Evolutionary conservation across 2,888 invertebrate genomes (phyloP).

Genomic region (Melieria crassipennis): DNA sequence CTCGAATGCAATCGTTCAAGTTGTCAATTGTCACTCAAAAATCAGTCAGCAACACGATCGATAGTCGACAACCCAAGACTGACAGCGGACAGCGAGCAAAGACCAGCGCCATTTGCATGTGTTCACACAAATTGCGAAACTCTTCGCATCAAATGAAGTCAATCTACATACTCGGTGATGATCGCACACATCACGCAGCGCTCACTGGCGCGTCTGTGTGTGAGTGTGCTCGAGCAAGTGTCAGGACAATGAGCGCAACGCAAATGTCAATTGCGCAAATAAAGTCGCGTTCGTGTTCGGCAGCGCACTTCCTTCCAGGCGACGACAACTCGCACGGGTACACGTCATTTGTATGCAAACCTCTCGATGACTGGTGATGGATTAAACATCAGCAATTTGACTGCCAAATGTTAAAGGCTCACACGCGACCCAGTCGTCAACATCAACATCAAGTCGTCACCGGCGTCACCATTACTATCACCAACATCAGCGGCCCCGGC

Average conservation of each 20-base stretch:
- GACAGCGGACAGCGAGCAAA: no score
- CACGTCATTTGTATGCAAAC: conserved; percentile 14
- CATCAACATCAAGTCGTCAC: neutral
- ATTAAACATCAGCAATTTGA: conserved; percentile 29
- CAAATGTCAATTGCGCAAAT: conserved; percentile 6
- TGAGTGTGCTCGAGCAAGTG: no score
- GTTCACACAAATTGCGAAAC: conserved; percentile 19
- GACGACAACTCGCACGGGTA: neutral
- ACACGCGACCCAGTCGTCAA: conserved; percentile 15
- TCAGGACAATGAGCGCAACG: neutral
- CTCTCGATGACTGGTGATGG: conserved; percentile 7
- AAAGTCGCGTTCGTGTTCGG: neutral
- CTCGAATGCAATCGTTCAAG: conserved; percentile 19
- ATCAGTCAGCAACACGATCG: no score
- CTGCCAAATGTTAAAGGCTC: conserved; percentile 27
- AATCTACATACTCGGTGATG: neutral
- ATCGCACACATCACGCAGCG: no score
- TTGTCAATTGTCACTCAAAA: conserved; percentile 33
- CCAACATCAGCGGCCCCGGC: neutral
- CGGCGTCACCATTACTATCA: neutral
- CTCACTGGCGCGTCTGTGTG: no score
- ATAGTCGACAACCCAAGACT: no score
- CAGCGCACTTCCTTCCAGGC: neutral
- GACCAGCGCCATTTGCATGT: neutral
- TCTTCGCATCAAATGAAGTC: conserved; percentile 1